Conservation (phyloP, 1,140 invertebrate species). For the Philotrypesis tridentata region DNA sequence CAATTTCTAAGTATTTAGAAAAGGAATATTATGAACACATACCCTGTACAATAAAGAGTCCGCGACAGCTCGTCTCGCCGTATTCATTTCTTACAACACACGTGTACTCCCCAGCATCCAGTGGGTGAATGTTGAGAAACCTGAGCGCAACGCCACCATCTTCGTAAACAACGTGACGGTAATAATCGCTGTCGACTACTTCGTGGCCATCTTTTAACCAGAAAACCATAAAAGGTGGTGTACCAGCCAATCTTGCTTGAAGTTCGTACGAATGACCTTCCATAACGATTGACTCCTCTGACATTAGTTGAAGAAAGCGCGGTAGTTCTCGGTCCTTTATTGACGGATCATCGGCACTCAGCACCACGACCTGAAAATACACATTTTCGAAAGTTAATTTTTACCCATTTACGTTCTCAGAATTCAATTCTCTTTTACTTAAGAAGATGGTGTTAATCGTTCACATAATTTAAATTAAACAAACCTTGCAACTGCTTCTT, state of each 20-base stretch:
- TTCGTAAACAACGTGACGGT: constrained; percentile 77
- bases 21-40: constrained; percentile 30
- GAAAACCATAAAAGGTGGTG: constrained; percentile 78
- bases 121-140: constrained; percentile 78
- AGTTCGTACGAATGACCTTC: constrained; percentile 79
- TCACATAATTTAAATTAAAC: too few relatives aligned
- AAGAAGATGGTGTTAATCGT: too few relatives aligned
- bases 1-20: too few relatives aligned
- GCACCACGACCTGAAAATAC: constrained; percentile 57
- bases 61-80: constrained; percentile 76
- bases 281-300: constrained; percentile 70
- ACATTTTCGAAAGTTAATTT: neutral
- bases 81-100: constrained; percentile 79
- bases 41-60: constrained; percentile 75
- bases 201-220: constrained; percentile 84
- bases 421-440: too few relatives aligned
- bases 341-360: constrained; percentile 56
- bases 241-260: constrained; percentile 73
- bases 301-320: constrained; percentile 70
- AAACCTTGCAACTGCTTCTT: constrained; percentile 63
- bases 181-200: constrained; percentile 80
- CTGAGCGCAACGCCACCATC: constrained; percentile 78
- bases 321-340: constrained; percentile 67
- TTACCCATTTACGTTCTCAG: neutral
- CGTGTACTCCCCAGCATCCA: constrained; percentile 83